Evolutionary conservation across 2,113 vertebrate genomes (phyloP).

Genomic region (Eurypyga helias): DNA sequence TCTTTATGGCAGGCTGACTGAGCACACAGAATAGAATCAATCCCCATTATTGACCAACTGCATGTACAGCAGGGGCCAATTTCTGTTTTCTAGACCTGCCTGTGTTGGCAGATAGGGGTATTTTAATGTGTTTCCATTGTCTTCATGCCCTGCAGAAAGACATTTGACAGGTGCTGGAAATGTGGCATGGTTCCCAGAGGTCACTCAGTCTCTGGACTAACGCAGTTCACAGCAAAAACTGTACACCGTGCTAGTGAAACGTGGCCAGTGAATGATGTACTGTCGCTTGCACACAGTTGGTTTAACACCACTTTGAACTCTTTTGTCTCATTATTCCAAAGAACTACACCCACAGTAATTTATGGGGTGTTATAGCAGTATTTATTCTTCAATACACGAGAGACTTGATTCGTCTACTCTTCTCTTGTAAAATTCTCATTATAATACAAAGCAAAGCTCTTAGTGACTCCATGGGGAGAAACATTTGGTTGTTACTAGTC

Average conservation of each 20-base stretch:
- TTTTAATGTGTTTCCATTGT: constrained; percentile 19
- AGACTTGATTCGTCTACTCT: not conserved
- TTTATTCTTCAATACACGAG: not conserved
- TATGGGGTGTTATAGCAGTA: not conserved
- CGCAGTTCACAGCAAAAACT: not conserved
- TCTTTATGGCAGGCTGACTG: not conserved
- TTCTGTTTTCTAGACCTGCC: not conserved
- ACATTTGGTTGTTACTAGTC: not conserved
- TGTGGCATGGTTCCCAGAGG: not conserved
- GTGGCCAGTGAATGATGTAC: not conserved
- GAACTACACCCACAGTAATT: not conserved
- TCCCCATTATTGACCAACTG: not conserved
- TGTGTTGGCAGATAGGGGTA: not conserved
- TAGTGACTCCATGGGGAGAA: not conserved
- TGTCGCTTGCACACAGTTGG: not conserved
- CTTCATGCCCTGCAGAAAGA: constrained; percentile 17
- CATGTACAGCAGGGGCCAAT: not conserved
- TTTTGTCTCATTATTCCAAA: not conserved
- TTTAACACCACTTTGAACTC: not conserved
- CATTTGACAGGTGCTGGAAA: constrained; percentile 44
- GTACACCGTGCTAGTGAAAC: not conserved
- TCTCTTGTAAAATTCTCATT: not conserved
- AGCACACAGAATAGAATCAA: constrained; percentile 1
- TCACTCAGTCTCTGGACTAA: not conserved
- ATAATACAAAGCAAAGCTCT: not conserved